A percentile compares a stretch with the other conserved stretches of the same genome.
Evolutionary conservation across 2,113 vertebrate species (phyloP).

Genomic region (Lutjanus erythropterus): DNA sequence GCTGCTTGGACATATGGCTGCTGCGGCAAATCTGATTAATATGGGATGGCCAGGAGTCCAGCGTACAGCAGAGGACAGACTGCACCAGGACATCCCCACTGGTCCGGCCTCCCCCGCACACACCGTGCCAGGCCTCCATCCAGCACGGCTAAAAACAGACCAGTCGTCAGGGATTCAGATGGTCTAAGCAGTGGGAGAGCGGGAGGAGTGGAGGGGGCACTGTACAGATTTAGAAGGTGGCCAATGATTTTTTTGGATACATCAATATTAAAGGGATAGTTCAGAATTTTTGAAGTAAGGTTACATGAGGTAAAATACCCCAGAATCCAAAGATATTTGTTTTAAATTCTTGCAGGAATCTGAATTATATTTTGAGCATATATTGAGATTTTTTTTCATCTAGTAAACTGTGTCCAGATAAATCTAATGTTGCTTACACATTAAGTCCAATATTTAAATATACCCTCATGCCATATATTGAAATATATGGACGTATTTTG

Average conservation of each 20-base stretch:
- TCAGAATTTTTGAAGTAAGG: too few relatives aligned
- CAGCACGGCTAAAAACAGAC: slow-evolving; percentile 83
- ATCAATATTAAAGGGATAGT: too few relatives aligned
- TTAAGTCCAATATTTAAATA: too few relatives aligned
- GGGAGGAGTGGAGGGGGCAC: slow-evolving; percentile 28
- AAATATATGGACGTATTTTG: too few relatives aligned
- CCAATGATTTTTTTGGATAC: slow-evolving; percentile 36
- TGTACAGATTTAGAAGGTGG: slow-evolving; percentile 67
- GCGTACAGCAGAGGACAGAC: slow-evolving; percentile 75
- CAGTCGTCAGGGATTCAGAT: slow-evolving; percentile 78
- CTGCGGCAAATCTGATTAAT: slow-evolving; percentile 86
- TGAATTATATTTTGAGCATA: too few relatives aligned
- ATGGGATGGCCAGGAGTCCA: slow-evolving; percentile 76
- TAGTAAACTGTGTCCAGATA: too few relatives aligned
- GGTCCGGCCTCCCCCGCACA: slow-evolving; percentile 68
- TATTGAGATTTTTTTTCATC: too few relatives aligned
- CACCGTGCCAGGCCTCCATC: slow-evolving; percentile 74
- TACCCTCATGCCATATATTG: too few relatives aligned
- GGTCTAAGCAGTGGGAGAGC: slow-evolving; percentile 61
- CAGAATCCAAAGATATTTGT: too few relatives aligned
- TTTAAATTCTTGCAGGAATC: too few relatives aligned
- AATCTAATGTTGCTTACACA: too few relatives aligned
- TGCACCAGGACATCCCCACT: slow-evolving; percentile 82
- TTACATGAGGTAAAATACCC: too few relatives aligned
- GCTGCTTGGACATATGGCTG: slow-evolving; percentile 86